Conservation (phyloP, 2,113 vertebrate species). For the Galbula dea region DNA sequence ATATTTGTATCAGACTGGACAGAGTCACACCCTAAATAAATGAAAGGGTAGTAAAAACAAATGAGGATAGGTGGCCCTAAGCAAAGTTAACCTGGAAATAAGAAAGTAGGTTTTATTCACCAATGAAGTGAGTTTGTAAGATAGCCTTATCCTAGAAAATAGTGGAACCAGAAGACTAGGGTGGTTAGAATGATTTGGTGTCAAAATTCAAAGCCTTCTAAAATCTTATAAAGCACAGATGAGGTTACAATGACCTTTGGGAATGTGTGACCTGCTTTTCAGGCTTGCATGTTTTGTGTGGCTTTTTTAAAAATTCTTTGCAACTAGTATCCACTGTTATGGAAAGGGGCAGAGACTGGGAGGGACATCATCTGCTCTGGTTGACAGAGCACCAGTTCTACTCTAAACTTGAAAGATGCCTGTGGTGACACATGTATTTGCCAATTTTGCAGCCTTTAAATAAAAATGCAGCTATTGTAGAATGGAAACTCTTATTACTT, state of each 20-base stretch:
- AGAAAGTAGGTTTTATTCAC: not conserved
- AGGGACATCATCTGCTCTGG: not conserved
- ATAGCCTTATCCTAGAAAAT: not conserved
- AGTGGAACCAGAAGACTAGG: not conserved
- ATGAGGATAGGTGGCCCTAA: not conserved
- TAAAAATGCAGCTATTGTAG: not conserved
- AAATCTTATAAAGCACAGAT: not conserved
- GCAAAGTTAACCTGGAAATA: not conserved
- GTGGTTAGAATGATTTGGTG: not conserved
- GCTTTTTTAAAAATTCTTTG: not conserved
- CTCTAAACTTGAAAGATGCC: not conserved
- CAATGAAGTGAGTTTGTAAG: not conserved
- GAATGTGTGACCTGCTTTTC: not conserved
- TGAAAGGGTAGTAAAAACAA: not conserved
- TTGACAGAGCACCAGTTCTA: not conserved
- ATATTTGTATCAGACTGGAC: not conserved
- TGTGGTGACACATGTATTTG: rapidly evolving
- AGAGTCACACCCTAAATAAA: not conserved
- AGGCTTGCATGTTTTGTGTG: not conserved
- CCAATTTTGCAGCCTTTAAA: not conserved
- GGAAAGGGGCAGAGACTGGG: not conserved
- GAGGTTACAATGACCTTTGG: not conserved
- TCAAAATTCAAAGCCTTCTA: not conserved
- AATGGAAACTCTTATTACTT: not conserved
- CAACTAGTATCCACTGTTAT: not conserved